phyloP scores from a whole-genome alignment of 2,888 invertebrate species.

The Minunthozetes semirufus region DNA sequence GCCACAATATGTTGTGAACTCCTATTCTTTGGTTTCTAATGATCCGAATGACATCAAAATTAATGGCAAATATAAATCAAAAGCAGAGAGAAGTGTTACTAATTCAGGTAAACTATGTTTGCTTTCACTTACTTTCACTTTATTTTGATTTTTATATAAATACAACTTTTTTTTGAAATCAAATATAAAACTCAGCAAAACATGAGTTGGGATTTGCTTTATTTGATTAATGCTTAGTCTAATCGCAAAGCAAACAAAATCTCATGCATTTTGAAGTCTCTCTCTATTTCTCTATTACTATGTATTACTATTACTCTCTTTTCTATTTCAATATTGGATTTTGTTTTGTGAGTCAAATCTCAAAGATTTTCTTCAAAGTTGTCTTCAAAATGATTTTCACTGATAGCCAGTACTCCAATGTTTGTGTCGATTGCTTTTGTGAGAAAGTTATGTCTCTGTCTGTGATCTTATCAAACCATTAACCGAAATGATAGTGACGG shows the following conservation, averaged over 20 bases:
- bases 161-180: not conserved
- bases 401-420: too few relatives aligned
- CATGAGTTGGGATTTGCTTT: not conserved
- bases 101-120: not conserved
- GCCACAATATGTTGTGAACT: not conserved
- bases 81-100: not conserved
- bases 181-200: not conserved
- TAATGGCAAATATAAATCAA: constrained; percentile 1
- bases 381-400: not conserved
- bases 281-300: not conserved
- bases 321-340: not conserved
- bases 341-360: not conserved
- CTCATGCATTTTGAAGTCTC: not conserved
- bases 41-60: too few relatives aligned
- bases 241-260: constrained; percentile 1
- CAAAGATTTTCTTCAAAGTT: not conserved
- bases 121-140: not conserved
- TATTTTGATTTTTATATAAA: not conserved
- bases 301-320: not conserved
- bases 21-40: too few relatives aligned
- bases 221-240: constrained; percentile 7
- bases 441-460: too few relatives aligned
- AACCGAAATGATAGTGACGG: too few relatives aligned
- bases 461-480: too few relatives aligned
- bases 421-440: not conserved